phyloP scores from a whole-genome alignment of 2,888 invertebrate species.

The Melanargia galathea region DNA sequence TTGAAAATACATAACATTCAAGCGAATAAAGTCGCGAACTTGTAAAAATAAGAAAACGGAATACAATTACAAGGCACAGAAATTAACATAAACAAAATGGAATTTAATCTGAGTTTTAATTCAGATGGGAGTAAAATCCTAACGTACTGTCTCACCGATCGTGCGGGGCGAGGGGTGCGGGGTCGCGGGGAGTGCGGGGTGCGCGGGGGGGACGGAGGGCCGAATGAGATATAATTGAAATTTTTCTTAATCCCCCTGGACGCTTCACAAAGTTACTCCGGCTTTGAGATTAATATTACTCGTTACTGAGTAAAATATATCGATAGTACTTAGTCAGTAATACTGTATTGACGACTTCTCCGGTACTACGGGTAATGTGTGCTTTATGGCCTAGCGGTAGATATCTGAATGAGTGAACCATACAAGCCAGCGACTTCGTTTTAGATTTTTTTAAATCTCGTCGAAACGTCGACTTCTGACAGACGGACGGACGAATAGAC shows the following conservation, averaged over 20 bases:
- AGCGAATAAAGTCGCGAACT: too few relatives aligned
- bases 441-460: too few relatives aligned
- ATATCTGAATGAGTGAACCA: too few relatives aligned
- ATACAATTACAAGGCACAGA: conserved; percentile 1
- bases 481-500: too few relatives aligned
- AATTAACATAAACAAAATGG: conserved; percentile 47
- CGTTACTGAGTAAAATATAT: conserved; percentile 23
- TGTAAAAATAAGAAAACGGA: neutral
- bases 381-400: too few relatives aligned
- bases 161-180: conserved; percentile 39
- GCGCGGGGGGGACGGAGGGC: conserved; percentile 18
- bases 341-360: neutral
- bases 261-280: conserved; percentile 44
- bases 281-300: conserved; percentile 35
- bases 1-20: too few relatives aligned
- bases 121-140: conserved; percentile 60
- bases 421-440: too few relatives aligned
- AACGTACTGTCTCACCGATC: conserved; percentile 49
- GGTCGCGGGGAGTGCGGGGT: conserved; percentile 18
- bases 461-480: too few relatives aligned
- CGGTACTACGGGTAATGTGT: too few relatives aligned
- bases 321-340: neutral
- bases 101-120: conserved; percentile 63
- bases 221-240: conserved; percentile 62
- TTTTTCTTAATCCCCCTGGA: conserved; percentile 61